Conservation (phyloP, 2,113 vertebrate species). For the Laterallus jamaicensis region DNA sequence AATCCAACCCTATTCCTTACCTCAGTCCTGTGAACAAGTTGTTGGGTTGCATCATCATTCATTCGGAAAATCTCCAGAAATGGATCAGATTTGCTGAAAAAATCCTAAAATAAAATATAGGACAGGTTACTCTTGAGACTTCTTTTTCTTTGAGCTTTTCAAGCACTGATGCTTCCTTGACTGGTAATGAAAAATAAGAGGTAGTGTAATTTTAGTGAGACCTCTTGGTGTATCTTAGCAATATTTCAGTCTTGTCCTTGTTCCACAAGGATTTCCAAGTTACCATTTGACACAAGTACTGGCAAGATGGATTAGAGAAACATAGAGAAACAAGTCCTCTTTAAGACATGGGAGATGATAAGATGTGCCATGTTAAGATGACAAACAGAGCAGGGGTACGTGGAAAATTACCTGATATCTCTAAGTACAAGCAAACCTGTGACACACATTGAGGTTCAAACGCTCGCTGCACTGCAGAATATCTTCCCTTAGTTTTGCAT, state of each 20-base stretch:
- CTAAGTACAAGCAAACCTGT: neutral
- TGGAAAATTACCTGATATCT: neutral
- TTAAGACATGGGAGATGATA: neutral
- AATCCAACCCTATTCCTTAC: conserved; percentile 66
- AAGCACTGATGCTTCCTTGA: neutral
- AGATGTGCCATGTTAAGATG: neutral
- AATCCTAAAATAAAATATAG: conserved; percentile 83
- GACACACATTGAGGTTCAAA: neutral
- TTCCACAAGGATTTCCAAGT: neutral
- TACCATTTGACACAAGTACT: neutral
- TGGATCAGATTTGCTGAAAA: conserved; percentile 98
- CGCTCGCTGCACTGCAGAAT: neutral
- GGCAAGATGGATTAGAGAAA: neutral
- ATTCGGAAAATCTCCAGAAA: conserved; percentile 96
- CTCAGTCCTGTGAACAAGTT: conserved; percentile 98
- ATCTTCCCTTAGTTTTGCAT: neutral
- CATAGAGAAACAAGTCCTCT: neutral
- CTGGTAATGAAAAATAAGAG: conserved; percentile 16
- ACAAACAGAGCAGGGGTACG: neutral
- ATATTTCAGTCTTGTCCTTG: neutral
- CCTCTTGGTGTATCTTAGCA: neutral
- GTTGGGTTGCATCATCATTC: conserved; percentile 93
- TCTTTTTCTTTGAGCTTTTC: neutral
- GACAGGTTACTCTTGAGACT: neutral
- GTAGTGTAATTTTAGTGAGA: neutral